These are phyloP conservation scores for Pseudoatta argentina DNA, from an alignment of 1,140 invertebrate genomes.

Conservation along the genomic window DNA sequence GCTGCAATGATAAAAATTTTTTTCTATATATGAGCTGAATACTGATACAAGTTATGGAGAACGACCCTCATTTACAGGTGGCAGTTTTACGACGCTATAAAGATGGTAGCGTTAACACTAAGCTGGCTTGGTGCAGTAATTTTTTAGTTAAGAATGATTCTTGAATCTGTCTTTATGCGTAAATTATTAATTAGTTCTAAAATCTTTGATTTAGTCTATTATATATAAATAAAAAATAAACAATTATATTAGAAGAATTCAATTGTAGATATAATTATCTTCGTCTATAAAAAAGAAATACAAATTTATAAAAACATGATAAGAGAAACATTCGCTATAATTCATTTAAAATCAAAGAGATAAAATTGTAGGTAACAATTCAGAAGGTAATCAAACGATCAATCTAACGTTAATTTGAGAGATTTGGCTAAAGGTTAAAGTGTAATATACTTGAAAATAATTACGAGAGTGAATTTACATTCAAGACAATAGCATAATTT, in stretches of 20 bases:
- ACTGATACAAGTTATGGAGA: constrained; percentile 66
- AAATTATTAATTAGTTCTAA: background rate
- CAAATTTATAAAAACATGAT: background rate
- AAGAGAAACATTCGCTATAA: background rate
- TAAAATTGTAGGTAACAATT: background rate
- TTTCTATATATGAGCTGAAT: background rate
- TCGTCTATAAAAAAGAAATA: background rate
- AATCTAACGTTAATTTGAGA: constrained; percentile 54
- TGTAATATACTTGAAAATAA: constrained; percentile 5
- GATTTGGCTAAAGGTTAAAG: constrained; percentile 17
- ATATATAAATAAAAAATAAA: constrained; percentile 15
- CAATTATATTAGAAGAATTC: background rate
- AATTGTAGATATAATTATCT: background rate
- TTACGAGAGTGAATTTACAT: constrained; percentile 5
- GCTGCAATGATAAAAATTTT: too few relatives aligned
- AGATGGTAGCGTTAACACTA: background rate
- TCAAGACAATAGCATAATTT: background rate
- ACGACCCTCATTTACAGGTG: constrained; percentile 36
- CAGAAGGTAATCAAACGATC: constrained; percentile 36
- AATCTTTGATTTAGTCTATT: background rate
- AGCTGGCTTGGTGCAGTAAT: constrained; percentile 6
- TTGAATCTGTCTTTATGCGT: background rate
- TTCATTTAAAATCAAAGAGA: background rate
- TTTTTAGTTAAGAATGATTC: background rate
- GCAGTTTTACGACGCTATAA: constrained; percentile 39